Evolutionary conservation across 37 sponge, comb jelly and placozoan genomes (phyloP).

Genomic region (Agelas oroides): DNA sequence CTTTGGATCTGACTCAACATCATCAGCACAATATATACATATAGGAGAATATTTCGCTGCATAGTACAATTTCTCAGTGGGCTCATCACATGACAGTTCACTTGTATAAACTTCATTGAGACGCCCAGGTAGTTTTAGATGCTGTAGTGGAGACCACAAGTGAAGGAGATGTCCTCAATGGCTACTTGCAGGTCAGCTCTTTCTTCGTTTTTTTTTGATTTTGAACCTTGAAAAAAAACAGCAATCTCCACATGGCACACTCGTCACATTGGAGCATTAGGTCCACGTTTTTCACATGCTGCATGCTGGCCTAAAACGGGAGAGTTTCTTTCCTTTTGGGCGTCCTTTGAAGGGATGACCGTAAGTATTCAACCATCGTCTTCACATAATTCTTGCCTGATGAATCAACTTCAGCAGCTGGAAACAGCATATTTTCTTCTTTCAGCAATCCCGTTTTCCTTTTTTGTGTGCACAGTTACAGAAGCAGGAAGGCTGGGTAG

Average conservation of each 20-base stretch:
- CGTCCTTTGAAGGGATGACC: conserved; percentile 19
- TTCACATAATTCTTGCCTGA: conserved; percentile 4
- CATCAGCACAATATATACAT: background rate
- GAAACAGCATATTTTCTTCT: conserved; percentile 1
- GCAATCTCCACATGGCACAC: conserved; percentile 28
- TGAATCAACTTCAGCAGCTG: background rate
- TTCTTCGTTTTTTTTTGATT: too few relatives aligned
- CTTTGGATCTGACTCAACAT: background rate
- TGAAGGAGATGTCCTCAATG: conserved; percentile 12
- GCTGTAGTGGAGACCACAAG: conserved; percentile 11
- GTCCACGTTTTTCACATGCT: conserved; percentile 38
- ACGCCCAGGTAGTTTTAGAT: background rate
- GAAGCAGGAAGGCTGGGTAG: background rate
- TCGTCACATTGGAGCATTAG: conserved; percentile 48
- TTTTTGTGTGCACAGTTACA: conserved; percentile 7
- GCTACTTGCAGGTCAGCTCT: background rate
- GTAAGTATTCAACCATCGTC: conserved; percentile 25
- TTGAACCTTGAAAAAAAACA: too few relatives aligned
- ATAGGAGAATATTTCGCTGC: background rate
- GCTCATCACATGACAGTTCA: conserved; percentile 11
- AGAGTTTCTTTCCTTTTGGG: conserved; percentile 15
- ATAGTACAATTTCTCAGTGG: conserved; percentile 33
- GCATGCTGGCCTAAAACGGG: conserved; percentile 20
- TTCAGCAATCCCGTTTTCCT: background rate
- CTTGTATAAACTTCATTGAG: conserved; percentile 27